Base-by-base conservation (phyloP, 2,113 vertebrate species). In the Tachycineta bicolor region DNA sequence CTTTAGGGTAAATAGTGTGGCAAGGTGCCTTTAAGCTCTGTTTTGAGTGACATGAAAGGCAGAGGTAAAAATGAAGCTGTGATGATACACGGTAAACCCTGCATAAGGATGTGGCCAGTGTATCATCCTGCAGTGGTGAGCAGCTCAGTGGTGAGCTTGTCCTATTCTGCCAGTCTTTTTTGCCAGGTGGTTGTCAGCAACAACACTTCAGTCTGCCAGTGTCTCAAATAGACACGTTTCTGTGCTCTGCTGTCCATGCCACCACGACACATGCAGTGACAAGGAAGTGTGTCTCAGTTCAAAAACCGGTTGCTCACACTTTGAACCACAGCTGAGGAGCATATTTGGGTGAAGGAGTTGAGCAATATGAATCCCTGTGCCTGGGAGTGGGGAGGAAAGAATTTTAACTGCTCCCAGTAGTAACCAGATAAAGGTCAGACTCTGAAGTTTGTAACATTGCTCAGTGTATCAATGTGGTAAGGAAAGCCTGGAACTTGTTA, bases 211-310 rank as follows among this genome's bases (percentile, higher is more conserved):
- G 25, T 52, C 28, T 86, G 24, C 4, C 50, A 6, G 43, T 28
- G 28, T 63, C 59, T 92, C 8, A 1, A 64, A 26, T 1, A 74
- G 29, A 14, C 89, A 21, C 7, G 19, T 91, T 84, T 89, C 77
- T 53, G 70, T 59, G 28, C n/a, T 68, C 6, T 55, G 76, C 52
- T 62, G 26, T 47, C 49, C 47, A 3, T 62, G 26, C 8, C 3
- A 8, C 22, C 1, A 1, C 68, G 34, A n/a, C 29, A 50, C 20
- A 14, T 2, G 6, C 11, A 33, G 21, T 22, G 22, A 28, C 26
- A 22, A 49, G 50, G 52, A 31, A 87, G 28, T 2, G 0, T 62
- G 58, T 49, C 7, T 3, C 13, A 28, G 56, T 39, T 89, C 50
- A 49, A 29, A 33, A 87, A 79, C 16, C 2, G 0, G 13, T 77